Conservation (phyloP, 2,888 invertebrate genomes). For the Periphyllus acericola region DNA sequence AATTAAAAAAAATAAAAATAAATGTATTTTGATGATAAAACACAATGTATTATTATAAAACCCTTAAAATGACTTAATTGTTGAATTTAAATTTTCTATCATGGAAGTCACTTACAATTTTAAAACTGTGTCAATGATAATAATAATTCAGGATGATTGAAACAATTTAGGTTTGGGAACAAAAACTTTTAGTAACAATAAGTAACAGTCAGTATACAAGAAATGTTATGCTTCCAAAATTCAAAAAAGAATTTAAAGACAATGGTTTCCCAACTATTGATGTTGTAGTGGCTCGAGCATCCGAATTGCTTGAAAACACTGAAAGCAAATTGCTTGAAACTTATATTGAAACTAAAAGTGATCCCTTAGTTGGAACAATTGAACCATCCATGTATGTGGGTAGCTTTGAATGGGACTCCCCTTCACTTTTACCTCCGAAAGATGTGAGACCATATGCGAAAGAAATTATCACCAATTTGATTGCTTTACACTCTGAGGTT, state of each 20-base stretch:
- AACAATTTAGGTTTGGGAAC: slow-evolving; percentile 76
- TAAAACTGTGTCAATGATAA: not conserved
- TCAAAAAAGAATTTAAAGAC: slow-evolving; percentile 76
- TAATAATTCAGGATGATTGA: not conserved
- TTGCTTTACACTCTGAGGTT: slow-evolving; percentile 81
- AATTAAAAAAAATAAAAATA: too few relatives aligned
- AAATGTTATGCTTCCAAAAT: slow-evolving; percentile 77
- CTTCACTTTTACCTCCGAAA: slow-evolving; percentile 78
- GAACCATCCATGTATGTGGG: slow-evolving; percentile 96
- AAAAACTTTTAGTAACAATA: slow-evolving; percentile 83
- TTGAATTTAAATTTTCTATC: too few relatives aligned
- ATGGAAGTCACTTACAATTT: not conserved
- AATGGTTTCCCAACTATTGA: slow-evolving; percentile 81
- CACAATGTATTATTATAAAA: not conserved
- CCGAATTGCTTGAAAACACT: slow-evolving; percentile 63
- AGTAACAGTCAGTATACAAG: slow-evolving; percentile 90
- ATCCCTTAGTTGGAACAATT: slow-evolving; percentile 94
- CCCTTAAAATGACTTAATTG: not conserved
- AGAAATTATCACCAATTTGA: slow-evolving; percentile 84
- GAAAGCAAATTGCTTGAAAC: slow-evolving; percentile 75
- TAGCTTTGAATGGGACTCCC: slow-evolving; percentile 84
- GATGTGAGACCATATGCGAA: slow-evolving; percentile 89
- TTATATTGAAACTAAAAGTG: slow-evolving; percentile 89
- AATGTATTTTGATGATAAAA: not conserved
- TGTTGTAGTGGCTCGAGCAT: slow-evolving; percentile 70